These are phyloP conservation scores for Euura lappo DNA, from an alignment of 1,140 invertebrate genomes.

Conservation along the genomic window DNA sequence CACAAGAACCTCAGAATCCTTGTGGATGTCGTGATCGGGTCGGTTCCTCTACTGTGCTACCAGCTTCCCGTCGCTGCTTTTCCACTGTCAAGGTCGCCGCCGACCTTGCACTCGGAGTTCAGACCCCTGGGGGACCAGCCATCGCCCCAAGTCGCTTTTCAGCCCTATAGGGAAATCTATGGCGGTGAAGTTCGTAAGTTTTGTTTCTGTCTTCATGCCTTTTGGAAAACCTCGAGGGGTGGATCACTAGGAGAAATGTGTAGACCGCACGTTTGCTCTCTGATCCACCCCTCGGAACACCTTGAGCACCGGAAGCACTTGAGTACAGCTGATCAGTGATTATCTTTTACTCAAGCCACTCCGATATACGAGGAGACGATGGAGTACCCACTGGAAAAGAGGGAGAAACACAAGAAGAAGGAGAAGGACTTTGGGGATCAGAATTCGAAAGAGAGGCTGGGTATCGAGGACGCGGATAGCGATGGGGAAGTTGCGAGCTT, in stretches of 20 bases:
- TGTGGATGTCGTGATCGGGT: not conserved
- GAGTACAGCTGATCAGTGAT: no score
- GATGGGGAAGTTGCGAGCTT: not conserved
- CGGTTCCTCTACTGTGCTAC: not conserved
- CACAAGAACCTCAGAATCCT: constrained; percentile 1
- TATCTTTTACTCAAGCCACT: not conserved
- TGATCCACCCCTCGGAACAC: no score
- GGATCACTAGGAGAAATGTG: no score
- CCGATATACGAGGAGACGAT: not conserved
- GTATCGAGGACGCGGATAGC: not conserved
- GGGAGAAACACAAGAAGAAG: not conserved
- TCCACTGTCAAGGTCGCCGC: not conserved
- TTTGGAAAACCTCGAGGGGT: no score
- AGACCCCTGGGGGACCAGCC: not conserved
- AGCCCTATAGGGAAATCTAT: not conserved
- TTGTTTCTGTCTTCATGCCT: not conserved
- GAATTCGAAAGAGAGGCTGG: not conserved
- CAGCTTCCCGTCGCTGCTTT: not conserved
- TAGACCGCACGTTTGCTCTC: no score
- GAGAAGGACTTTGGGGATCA: not conserved
- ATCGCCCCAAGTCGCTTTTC: not conserved
- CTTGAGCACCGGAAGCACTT: no score
- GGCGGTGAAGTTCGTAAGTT: not conserved
- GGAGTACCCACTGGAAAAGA: not conserved
- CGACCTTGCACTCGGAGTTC: not conserved